Percentiles rank a stretch among this genome's conserved stretches.
Evolutionary conservation across 1,140 invertebrate genomes (phyloP).

Genomic region (Bombus ignitus): DNA sequence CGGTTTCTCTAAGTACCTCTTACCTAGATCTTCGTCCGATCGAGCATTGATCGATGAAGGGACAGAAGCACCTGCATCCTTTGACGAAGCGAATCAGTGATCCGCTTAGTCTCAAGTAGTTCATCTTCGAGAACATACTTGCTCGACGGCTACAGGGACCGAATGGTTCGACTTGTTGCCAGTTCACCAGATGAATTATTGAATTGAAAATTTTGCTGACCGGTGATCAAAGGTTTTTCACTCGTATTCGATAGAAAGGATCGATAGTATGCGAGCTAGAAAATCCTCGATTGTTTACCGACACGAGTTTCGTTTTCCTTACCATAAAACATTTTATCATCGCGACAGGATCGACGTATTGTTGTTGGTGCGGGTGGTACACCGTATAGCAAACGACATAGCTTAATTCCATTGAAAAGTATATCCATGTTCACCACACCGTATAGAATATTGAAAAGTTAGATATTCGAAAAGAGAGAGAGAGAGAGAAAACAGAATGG

Average conservation of each 20-base stretch:
- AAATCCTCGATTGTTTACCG: background rate
- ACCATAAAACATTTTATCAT: background rate
- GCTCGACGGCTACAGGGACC: background rate
- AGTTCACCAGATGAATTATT: slow-evolving; percentile 33
- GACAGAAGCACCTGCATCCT: slow-evolving; percentile 51
- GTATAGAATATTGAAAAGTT: background rate
- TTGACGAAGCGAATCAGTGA: slow-evolving; percentile 55
- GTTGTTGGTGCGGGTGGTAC: background rate
- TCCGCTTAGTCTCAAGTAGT: slow-evolving; percentile 50
- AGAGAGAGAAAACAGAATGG: background rate
- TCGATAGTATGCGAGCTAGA: no score
- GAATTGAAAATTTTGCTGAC: slow-evolving; percentile 15
- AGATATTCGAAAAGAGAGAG: no score
- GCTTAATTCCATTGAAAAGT: background rate
- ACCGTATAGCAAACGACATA: background rate
- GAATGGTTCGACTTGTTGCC: slow-evolving; percentile 17
- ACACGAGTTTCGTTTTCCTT: background rate
- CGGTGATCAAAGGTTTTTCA: background rate
- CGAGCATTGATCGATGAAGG: slow-evolving; percentile 47
- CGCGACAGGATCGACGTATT: background rate
- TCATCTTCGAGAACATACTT: slow-evolving; percentile 49
- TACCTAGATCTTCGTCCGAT: slow-evolving; percentile 18
- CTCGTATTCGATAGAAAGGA: background rate
- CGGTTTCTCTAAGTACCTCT: slow-evolving; percentile 11
- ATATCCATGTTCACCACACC: no score